phyloP scores from a whole-genome alignment of 2,113 vertebrate genomes.

The Pangasianodon gigas region DNA sequence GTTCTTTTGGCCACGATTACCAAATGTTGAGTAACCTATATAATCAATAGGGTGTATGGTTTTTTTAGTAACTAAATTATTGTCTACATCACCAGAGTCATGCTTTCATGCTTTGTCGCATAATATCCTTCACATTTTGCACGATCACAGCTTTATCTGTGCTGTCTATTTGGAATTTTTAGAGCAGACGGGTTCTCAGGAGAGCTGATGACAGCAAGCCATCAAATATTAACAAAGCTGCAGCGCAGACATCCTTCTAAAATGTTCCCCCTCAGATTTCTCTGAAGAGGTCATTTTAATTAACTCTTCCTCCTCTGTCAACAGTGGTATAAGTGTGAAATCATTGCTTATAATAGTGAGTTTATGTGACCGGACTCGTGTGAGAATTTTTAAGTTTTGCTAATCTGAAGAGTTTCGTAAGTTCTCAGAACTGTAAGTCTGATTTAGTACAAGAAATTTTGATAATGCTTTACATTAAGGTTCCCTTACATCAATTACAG shows the following conservation, averaged over 20 bases:
- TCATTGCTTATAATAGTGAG: not conserved
- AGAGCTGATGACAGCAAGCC: constrained; percentile 54
- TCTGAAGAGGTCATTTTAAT: constrained; percentile 27
- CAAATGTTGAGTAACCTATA: not conserved
- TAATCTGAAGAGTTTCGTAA: not conserved
- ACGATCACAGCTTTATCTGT: constrained; percentile 23
- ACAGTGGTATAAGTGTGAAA: not conserved
- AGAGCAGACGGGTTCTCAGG: not conserved
- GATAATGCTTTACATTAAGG: not conserved
- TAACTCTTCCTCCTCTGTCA: constrained; percentile 15
- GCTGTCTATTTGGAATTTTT: constrained; percentile 37
- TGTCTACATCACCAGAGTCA: not conserved
- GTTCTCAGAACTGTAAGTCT: not conserved
- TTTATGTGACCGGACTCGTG: not conserved
- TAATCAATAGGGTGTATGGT: not conserved
- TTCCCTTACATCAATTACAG: not conserved
- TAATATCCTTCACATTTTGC: not conserved
- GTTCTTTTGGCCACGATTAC: not conserved
- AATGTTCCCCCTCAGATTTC: not conserved
- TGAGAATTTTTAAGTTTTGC: no score
- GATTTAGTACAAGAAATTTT: no score
- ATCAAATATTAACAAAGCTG: constrained; percentile 56
- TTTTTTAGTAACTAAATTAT: not conserved
- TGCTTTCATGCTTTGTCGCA: not conserved
- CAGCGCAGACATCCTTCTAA: constrained; percentile 27